A percentile compares a stretch with the other conserved stretches of the same genome.
Evolutionary conservation across 2,113 vertebrate species (phyloP).

Genomic region (Rissa tridactyla): DNA sequence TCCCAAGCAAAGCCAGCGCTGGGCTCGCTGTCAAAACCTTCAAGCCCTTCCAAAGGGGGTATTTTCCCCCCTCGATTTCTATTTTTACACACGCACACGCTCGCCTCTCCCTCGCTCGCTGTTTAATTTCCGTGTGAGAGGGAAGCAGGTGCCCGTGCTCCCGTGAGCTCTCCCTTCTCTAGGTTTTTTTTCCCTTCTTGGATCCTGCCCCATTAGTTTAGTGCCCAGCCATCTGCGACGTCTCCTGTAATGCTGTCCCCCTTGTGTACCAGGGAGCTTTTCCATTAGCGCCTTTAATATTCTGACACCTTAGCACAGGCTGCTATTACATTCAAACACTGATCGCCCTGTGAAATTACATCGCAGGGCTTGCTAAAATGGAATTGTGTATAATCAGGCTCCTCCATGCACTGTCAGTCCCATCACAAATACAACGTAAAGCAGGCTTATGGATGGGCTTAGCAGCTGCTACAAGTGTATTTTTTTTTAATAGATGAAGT

Average conservation of each 20-base stretch:
- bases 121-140: conserved; percentile 77
- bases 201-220: conserved; percentile 97
- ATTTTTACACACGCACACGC: conserved; percentile 45
- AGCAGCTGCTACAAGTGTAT: conserved; percentile 85
- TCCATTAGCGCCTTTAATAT: conserved; percentile 99
- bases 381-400: conserved; percentile 90
- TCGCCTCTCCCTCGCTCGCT: conserved; percentile 46
- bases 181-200: conserved; percentile 75
- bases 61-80: background rate
- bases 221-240: conserved; percentile 97
- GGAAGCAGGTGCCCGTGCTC: conserved; percentile 81
- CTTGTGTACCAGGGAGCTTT: conserved; percentile 96
- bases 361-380: conserved; percentile 82
- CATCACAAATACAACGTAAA: conserved; percentile 81
- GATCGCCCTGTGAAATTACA: conserved; percentile 91
- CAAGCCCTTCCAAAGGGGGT: background rate
- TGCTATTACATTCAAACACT: conserved; percentile 90
- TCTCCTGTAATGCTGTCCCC: conserved; percentile 89
- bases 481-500: conserved; percentile 84
- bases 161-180: conserved; percentile 76
- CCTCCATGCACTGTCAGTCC: conserved; percentile 90
- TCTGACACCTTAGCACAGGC: conserved; percentile 92
- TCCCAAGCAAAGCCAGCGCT: background rate
- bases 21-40: background rate
- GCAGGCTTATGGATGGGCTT: conserved; percentile 82